Base-by-base conservation (phyloP, 2,888 invertebrate species). In the Acrobasis suavella region DNA sequence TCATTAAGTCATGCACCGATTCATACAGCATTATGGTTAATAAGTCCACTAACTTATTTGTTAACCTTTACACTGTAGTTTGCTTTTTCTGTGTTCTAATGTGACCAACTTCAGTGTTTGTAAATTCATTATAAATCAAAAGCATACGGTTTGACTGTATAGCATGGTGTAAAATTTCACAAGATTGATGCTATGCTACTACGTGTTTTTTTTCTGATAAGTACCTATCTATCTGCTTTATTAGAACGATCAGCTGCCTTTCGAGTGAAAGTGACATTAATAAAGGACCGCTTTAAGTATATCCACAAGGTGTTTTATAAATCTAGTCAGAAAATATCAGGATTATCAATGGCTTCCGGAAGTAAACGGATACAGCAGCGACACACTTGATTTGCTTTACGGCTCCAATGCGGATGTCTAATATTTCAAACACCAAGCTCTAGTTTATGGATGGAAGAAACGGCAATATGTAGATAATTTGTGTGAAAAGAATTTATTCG, bases 351-450 rank as follows among this genome's bases (percentile, higher is more conserved):
- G 9, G 42, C 42, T 56, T 56, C 56, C 56, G 56, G 56, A 17
- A 14, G 56, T 56, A 56, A 56, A 56, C 42, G 56, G 56, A 56
- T 56, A 56, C 42, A 42, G 8, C 6, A 22, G 16, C 55, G 56
- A 56, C 22, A 56, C 56, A 56, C 42, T 22, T 56, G 56, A 56
- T 56, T 56, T 42, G 17, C 42, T 56, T 22, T 22, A 42, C 56
- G 16, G 12, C 39, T 56, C 10, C 12, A 10, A 6, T 17, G 16
- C 55, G 39, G 55, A 39, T 39, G 39, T 55, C n/a, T 39, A 9
- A 42, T 56, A 42, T 17, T 17, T 56, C 22, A 22, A 42, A 55
- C 37, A 2, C 39, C 9, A 38, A 54, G 54, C 37, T 38, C 37
- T 54, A 14, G 42, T 56, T 55, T 55, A 56, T 42, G 42, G 56